Conservation (phyloP, 2,888 invertebrate genomes). For the Synergus gifuensis region DNA sequence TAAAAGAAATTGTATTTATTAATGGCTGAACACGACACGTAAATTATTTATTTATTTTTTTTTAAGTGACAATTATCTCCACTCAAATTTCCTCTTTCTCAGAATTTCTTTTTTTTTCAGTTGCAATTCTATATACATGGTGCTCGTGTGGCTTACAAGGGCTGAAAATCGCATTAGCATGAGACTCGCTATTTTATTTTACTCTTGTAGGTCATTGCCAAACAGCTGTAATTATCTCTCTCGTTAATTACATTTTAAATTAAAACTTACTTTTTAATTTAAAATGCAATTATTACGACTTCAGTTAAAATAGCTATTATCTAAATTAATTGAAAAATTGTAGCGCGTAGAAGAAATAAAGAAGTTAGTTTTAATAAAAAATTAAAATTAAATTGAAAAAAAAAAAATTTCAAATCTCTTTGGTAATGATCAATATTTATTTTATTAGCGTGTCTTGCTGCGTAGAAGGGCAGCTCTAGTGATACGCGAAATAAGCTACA, state of each 20-base stretch:
- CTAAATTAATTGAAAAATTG: no score
- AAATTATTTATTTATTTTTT: neutral
- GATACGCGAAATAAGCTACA: conserved; percentile 35
- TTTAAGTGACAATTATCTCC: neutral
- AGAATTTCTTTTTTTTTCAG: neutral
- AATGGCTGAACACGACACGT: neutral
- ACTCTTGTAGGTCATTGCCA: conserved; percentile 9
- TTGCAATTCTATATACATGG: conserved; percentile 10
- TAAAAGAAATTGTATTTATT: neutral
- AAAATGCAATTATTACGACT: no score
- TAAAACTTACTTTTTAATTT: no score
- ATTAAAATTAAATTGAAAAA: neutral
- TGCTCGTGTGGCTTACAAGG: conserved; percentile 27
- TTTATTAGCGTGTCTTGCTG: conserved; percentile 26
- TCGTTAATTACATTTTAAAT: no score
- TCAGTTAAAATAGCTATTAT: no score
- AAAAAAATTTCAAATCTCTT: neutral
- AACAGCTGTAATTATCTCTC: neutral
- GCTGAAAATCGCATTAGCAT: conserved; percentile 37
- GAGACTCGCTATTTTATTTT: conserved; percentile 15
- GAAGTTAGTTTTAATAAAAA: no score
- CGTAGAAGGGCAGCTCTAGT: conserved; percentile 25
- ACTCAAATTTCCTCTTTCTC: neutral
- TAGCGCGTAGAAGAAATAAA: no score
- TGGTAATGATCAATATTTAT: conserved; percentile 16